Evolutionary conservation across 2,113 vertebrate genomes (phyloP), one percentile per base, ranked within the genome.

Genomic region (Ophiodon elongatus): DNA sequence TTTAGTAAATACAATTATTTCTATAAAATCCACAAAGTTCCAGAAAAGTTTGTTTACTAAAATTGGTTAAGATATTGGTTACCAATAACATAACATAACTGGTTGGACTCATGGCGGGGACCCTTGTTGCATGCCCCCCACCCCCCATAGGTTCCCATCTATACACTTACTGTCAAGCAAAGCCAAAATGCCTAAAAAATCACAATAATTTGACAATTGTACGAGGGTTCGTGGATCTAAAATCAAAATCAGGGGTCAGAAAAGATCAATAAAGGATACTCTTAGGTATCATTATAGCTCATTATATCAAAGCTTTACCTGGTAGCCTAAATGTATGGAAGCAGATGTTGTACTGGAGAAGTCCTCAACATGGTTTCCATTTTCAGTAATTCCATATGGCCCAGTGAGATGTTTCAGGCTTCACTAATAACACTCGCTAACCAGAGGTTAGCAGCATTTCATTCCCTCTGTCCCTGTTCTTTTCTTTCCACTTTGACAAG

Each of bases 331-430:
- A 47, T 41, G 11, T 37, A 9, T 59, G 62, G 47, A 29, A 64
- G 8, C 29, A 68, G 37, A 80, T 45, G 37, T 14, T 29, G 29
- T 9, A 29, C 47, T 60, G 52, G 27, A 66, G 69, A 79, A 39
- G 39, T 72, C 82, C 39, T 62, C 67, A 85, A 79, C 64, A 33
- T 85, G 80, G 72, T 88, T 88, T 89, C 63, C 67, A 89, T 85
- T 88, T 87, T 72, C 43, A 41, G 65, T 72, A 62, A 76, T 85
- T 83, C 85, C 76, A 90, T n/a, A 72, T 9, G 72, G 29, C 71
- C 80, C 80, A 23, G 80, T 68, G 25, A 87, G 82, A 73, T 64
- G 66, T 88, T 52, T 85, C 84, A 69, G 80, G 69, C 80, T 82
- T 76, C 85, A 76, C 72, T 74, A 82, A 79, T 74, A 84, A 73